These are phyloP conservation scores for Premnoplex brunnescens DNA, from an alignment of 2,797 vertebrate genomes.

Conservation along the genomic window DNA sequence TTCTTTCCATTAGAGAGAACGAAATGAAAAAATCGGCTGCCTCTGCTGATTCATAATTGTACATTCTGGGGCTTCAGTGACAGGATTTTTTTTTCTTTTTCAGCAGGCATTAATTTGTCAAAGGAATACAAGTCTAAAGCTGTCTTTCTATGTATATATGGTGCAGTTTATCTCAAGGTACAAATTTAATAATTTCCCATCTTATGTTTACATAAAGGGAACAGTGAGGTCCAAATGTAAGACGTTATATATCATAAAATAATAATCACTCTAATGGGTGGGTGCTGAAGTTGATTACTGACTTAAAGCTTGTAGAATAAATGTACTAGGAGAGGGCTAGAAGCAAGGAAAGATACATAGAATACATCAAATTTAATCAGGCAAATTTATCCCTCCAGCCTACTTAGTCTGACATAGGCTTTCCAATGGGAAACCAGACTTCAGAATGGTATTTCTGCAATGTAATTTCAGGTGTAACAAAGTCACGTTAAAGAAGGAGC, in stretches of 20 bases:
- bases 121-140: conserved; percentile 31
- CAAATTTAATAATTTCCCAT: conserved; percentile 8
- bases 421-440: conserved; percentile 34
- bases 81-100: conserved; percentile 17
- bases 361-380: conserved; percentile 64
- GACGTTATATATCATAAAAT: conserved; percentile 24
- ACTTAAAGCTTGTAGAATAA: conserved; percentile 28
- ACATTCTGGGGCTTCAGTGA: conserved; percentile 38
- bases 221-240: conserved; percentile 7
- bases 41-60: conserved; percentile 42
- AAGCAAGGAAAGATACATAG: conserved; percentile 31
- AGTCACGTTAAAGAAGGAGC: conserved; percentile 22
- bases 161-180: conserved; percentile 6
- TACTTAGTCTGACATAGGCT: conserved; percentile 38
- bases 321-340: neutral
- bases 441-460: conserved; percentile 39
- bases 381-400: conserved; percentile 49
- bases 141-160: neutral
- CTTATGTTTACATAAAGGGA: conserved; percentile 55
- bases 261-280: conserved; percentile 61
- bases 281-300: conserved; percentile 54
- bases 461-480: conserved; percentile 53
- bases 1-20: conserved; percentile 4
- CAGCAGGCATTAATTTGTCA: conserved; percentile 54
- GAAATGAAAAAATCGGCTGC: neutral